phyloP scores from a whole-genome alignment of 2,888 invertebrate genomes.

The Thyatira batis region DNA sequence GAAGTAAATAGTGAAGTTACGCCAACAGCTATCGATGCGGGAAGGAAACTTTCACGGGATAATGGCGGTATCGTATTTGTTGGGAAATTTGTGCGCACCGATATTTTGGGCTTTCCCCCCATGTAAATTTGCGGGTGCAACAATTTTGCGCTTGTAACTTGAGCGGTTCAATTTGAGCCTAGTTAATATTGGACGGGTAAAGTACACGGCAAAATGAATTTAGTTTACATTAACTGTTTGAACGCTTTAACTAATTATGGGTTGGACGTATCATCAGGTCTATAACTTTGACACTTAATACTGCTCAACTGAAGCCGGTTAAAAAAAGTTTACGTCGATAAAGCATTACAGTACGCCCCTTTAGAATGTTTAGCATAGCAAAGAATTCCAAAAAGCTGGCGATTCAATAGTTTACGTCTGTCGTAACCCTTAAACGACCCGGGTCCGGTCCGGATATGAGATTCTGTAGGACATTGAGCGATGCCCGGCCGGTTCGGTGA shows the following conservation, averaged over 20 bases:
- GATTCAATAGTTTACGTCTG: slow-evolving; percentile 34
- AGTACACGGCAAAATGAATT: background rate
- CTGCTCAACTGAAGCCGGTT: no score
- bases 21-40: slow-evolving; percentile 1
- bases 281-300: no score
- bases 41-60: background rate
- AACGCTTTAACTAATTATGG: no score
- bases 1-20: slow-evolving; percentile 5
- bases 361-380: background rate
- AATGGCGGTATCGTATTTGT: background rate
- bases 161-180: background rate
- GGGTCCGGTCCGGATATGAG: slow-evolving; percentile 38
- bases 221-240: background rate
- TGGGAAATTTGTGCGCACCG: background rate
- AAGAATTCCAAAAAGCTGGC: slow-evolving; percentile 1
- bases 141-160: background rate
- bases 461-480: slow-evolving; percentile 40
- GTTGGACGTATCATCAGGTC: no score
- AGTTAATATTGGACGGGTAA: background rate
- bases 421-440: slow-evolving; percentile 29
- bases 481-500: slow-evolving; percentile 29
- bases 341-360: background rate
- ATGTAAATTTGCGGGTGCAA: slow-evolving; percentile 1
- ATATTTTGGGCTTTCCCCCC: background rate
- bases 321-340: background rate